A percentile compares a stretch with the other conserved stretches of the same genome.
Conservation (phyloP, 2,888 invertebrate species). For the Gari tellinella region DNA sequence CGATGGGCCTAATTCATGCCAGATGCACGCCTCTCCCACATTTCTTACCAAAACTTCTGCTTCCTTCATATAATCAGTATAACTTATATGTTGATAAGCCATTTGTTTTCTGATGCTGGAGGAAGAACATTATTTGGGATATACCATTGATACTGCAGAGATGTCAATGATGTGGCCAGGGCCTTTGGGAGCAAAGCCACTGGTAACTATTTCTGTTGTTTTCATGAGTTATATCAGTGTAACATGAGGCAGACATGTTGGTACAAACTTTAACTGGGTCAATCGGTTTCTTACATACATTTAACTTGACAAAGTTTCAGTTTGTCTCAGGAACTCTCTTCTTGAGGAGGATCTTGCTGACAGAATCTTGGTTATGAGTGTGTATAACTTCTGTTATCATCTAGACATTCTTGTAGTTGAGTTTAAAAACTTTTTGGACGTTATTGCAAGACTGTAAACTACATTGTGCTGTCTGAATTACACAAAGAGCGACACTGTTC, state of each 20-base stretch:
- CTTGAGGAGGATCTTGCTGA: too few relatives aligned
- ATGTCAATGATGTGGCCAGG: conserved; percentile 65
- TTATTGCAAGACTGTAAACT: too few relatives aligned
- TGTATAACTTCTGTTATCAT: too few relatives aligned
- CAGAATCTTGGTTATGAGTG: too few relatives aligned
- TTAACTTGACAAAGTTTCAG: too few relatives aligned
- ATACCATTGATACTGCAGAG: conserved; percentile 52
- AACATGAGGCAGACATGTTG: conserved; percentile 18
- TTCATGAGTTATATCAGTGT: too few relatives aligned
- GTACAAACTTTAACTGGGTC: not conserved
- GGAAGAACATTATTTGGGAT: conserved; percentile 56
- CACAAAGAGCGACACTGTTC: too few relatives aligned
- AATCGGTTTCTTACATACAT: too few relatives aligned
- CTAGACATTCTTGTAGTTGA: too few relatives aligned
- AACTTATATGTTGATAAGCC: conserved; percentile 48
- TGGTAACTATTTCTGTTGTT: conserved; percentile 44
- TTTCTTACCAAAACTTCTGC: conserved; percentile 46
- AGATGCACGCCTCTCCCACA: conserved; percentile 58
- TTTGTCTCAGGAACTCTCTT: too few relatives aligned
- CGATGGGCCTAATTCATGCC: conserved; percentile 59
- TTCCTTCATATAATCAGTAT: conserved; percentile 44
- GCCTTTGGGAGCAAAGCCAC: conserved; percentile 56
- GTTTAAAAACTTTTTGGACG: too few relatives aligned
- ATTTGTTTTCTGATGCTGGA: conserved; percentile 63
- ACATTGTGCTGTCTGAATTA: too few relatives aligned